Evolutionary conservation across 2,113 vertebrate genomes (phyloP).

Genomic region (Tetrao urogallus): DNA sequence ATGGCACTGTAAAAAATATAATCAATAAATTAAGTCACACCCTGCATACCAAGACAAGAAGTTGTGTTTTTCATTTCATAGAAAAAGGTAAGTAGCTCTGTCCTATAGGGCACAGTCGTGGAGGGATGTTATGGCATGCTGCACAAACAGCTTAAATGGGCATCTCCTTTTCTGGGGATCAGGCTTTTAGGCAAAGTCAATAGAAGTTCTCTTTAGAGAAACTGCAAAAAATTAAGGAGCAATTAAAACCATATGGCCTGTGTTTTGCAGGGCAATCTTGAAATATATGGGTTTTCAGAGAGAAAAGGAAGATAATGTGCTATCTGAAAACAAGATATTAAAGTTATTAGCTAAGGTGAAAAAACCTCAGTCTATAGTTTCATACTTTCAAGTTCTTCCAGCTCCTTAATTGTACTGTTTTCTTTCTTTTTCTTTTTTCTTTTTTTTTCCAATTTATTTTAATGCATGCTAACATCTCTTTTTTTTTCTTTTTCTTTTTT

Average conservation of each 20-base stretch:
- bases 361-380: not conserved
- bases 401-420: not conserved
- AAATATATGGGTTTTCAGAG: not conserved
- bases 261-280: not conserved
- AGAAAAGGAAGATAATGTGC: not conserved
- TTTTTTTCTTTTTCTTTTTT: not conserved
- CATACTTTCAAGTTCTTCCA: not conserved
- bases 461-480: not conserved
- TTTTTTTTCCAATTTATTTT: not conserved
- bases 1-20: not conserved
- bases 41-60: not conserved
- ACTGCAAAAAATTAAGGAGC: not conserved
- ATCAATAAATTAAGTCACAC: not conserved
- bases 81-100: not conserved
- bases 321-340: not conserved
- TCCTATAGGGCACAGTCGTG: accelerated
- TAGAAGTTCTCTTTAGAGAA: not conserved
- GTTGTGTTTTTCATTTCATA: not conserved
- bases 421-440: not conserved
- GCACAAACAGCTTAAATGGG: not conserved
- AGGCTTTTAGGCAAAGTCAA: not conserved
- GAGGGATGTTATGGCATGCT: not conserved
- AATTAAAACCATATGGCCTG: not conserved
- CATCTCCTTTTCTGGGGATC: not conserved
- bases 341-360: not conserved